phyloP scores from a whole-genome alignment of 2,888 invertebrate species.

The Agrenia bidenticulata region DNA sequence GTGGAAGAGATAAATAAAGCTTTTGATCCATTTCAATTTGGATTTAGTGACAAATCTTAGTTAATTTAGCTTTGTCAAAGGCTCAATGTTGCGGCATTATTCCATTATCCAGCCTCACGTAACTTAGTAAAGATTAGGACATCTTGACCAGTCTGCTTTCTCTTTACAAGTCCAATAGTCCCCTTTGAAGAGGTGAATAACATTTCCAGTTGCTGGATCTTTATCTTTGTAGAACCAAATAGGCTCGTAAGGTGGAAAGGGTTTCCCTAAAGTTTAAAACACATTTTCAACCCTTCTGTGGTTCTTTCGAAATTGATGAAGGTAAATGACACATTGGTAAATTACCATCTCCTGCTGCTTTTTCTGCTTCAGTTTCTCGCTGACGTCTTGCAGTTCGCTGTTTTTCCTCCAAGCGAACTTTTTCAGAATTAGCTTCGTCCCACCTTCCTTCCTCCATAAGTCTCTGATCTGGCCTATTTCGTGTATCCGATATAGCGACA shows the following conservation, averaged over 20 bases:
- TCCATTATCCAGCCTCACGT: too few species aligned
- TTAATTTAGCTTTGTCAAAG: too few species aligned
- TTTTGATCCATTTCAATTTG: too few species aligned
- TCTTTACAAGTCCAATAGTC: conserved; percentile 93
- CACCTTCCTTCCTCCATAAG: conserved; percentile 93
- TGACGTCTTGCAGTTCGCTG: conserved; percentile 78
- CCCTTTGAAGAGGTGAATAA: conserved; percentile 80
- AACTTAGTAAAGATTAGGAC: conserved; percentile 80
- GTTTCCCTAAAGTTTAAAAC: conserved; percentile 60
- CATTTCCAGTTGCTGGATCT: conserved; percentile 65
- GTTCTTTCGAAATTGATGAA: background rate
- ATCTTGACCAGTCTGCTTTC: conserved; percentile 81
- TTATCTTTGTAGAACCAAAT: conserved; percentile 86
- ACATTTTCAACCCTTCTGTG: background rate
- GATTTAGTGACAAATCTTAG: too few species aligned
- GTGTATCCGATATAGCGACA: conserved; percentile 92
- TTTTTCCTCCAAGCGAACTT: conserved; percentile 88
- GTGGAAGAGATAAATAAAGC: too few species aligned
- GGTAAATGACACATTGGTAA: background rate
- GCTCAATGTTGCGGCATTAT: too few species aligned
- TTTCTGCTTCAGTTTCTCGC: conserved; percentile 77
- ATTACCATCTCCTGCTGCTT: conserved; percentile 58
- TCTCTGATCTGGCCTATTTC: conserved; percentile 91
- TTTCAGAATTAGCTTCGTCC: conserved; percentile 87
- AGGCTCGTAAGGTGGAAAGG: conserved; percentile 75